Evolutionary conservation across 2,888 invertebrate genomes (phyloP).

Genomic region (Torymus texanus): DNA sequence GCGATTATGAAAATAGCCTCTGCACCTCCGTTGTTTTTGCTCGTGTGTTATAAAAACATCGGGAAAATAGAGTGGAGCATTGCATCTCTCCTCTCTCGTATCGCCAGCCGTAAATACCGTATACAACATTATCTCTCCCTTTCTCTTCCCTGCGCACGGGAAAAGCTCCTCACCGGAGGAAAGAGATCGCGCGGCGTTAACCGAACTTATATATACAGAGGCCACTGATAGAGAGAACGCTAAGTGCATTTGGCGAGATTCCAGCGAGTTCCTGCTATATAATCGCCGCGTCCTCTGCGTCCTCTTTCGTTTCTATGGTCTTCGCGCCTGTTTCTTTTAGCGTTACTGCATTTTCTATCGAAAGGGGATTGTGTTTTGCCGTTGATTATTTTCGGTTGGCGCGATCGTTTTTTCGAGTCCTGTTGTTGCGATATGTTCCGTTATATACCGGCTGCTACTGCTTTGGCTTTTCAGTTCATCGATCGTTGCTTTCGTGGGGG

Average conservation of each 20-base stretch:
- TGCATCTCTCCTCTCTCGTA: conserved; percentile 57
- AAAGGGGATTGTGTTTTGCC: no score
- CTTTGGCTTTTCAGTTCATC: no score
- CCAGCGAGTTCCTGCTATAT: conserved; percentile 59
- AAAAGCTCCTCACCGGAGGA: conserved; percentile 26
- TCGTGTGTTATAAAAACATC: conserved; percentile 34
- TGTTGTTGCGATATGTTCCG: no score
- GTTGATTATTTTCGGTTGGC: no score
- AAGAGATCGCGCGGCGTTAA: conserved; percentile 33
- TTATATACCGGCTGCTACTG: no score
- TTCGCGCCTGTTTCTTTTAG: conserved; percentile 57
- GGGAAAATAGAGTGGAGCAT: conserved; percentile 53
- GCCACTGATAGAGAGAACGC: conserved; percentile 66
- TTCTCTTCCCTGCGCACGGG: background rate
- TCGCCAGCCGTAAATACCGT: conserved; percentile 66
- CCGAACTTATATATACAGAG: conserved; percentile 58
- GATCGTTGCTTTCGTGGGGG: no score
- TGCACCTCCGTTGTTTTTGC: conserved; percentile 58
- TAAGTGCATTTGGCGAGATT: conserved; percentile 72
- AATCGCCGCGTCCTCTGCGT: conserved; percentile 41
- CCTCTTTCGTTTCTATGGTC: conserved; percentile 5
- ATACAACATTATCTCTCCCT: conserved; percentile 63
- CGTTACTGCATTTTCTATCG: conserved; percentile 49
- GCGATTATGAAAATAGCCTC: background rate
- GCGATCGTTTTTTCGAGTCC: no score